Percentiles rank a stretch among this genome's conserved stretches.
Conservation (phyloP, 2,888 invertebrate genomes). For the Lepidocyrtinus sp. region DNA sequence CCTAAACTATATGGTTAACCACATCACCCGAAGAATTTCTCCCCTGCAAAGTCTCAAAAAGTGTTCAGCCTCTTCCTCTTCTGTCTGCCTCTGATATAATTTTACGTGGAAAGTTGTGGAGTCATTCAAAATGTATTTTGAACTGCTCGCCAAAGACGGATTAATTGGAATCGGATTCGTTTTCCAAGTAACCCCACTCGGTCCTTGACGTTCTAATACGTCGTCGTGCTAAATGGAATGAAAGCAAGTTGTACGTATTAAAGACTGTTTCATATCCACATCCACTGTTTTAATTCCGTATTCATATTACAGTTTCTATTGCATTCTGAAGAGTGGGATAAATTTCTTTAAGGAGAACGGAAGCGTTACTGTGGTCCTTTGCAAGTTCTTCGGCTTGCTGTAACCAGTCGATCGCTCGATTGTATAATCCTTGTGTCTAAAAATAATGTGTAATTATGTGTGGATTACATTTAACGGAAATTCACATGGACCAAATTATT, state of each 20-base stretch:
- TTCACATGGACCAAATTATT: no score
- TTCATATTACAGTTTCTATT: slow-evolving; percentile 71
- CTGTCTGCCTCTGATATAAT: slow-evolving; percentile 70
- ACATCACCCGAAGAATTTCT: slow-evolving; percentile 71
- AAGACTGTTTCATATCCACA: not conserved
- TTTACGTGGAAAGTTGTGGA: slow-evolving; percentile 62
- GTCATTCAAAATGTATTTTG: slow-evolving; percentile 64
- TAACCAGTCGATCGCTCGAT: slow-evolving; percentile 72
- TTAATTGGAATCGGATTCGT: slow-evolving; percentile 70
- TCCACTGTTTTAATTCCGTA: no score
- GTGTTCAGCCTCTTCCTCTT: slow-evolving; percentile 71
- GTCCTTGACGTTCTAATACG: slow-evolving; percentile 70
- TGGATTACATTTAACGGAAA: not conserved
- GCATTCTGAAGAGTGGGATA: slow-evolving; percentile 71
- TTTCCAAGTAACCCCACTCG: slow-evolving; percentile 70
- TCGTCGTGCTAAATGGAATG: slow-evolving; percentile 70
- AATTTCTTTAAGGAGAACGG: slow-evolving; percentile 71
- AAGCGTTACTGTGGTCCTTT: slow-evolving; percentile 67
- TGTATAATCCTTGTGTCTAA: slow-evolving; percentile 71
- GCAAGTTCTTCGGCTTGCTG: slow-evolving; percentile 71
- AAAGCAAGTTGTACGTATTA: not conserved
- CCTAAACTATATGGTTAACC: no score
- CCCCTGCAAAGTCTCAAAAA: slow-evolving; percentile 71
- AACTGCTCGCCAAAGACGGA: slow-evolving; percentile 66
- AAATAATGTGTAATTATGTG: not conserved